Evolutionary conservation across 1,140 invertebrate genomes (phyloP).

Genomic region (Heliconius nattereri): DNA sequence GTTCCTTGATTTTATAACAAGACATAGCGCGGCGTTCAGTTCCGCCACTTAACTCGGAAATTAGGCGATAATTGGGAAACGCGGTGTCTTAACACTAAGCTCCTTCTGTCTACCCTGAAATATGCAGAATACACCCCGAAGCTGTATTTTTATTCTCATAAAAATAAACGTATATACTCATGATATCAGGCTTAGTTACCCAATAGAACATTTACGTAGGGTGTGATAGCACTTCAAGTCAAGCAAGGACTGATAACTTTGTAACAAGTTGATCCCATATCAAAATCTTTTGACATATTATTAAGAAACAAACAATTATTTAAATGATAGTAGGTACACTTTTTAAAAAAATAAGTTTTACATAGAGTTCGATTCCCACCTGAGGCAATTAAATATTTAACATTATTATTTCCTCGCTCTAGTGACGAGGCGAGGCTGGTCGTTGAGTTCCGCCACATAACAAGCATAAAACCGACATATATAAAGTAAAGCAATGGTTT

Average conservation of each 20-base stretch:
- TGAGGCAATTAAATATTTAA: too few relatives aligned
- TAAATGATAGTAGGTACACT: background rate
- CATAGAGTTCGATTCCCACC: too few relatives aligned
- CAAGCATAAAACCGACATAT: too few relatives aligned
- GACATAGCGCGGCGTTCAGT: background rate
- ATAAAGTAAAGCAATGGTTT: too few relatives aligned
- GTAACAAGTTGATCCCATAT: constrained; percentile 10
- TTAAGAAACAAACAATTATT: background rate
- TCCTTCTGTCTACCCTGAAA: background rate
- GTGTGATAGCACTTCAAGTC: background rate
- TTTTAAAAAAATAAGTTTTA: too few relatives aligned
- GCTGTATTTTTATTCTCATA: too few relatives aligned
- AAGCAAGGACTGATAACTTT: constrained; percentile 6
- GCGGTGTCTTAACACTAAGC: background rate
- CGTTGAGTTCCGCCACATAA: too few relatives aligned
- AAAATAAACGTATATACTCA: too few relatives aligned
- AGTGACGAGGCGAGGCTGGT: too few relatives aligned
- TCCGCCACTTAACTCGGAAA: background rate
- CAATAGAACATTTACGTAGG: background rate
- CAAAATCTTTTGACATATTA: background rate
- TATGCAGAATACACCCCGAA: too few relatives aligned
- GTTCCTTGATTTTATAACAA: background rate
- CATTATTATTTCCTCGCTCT: too few relatives aligned
- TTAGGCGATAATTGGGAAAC: background rate
- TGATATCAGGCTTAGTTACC: background rate